Evolutionary conservation across 92 coral and sea anemone genomes (phyloP).

Genomic region (Phenganax marumi): DNA sequence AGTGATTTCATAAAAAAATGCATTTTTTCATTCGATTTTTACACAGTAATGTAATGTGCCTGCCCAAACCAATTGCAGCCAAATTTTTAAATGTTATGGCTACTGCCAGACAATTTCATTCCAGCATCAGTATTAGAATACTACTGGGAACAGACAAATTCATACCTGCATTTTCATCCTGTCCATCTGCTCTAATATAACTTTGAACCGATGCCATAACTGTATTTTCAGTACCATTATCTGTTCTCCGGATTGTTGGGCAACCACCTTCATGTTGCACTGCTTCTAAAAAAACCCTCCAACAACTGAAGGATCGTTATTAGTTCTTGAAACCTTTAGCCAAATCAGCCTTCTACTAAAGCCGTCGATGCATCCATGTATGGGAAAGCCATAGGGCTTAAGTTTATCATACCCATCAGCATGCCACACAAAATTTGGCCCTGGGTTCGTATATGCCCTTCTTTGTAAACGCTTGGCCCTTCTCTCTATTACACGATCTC

Average conservation of each 20-base stretch:
- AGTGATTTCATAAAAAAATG: too few species aligned
- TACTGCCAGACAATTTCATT: too few species aligned
- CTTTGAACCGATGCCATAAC: conserved; percentile 44
- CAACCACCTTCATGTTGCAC: conserved; percentile 44
- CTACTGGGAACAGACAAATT: too few species aligned
- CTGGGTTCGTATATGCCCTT: neutral
- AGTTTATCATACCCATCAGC: conserved; percentile 2
- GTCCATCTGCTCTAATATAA: conserved; percentile 38
- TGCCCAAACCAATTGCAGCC: too few species aligned
- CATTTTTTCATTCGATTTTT: too few species aligned
- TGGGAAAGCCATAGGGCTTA: too few species aligned
- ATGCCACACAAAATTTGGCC: conserved; percentile 14
- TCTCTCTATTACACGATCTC: neutral
- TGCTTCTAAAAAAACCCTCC: conserved; percentile 56
- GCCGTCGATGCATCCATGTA: too few species aligned
- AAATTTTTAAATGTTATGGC: too few species aligned
- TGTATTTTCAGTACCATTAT: conserved; percentile 43
- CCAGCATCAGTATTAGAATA: too few species aligned
- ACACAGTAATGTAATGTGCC: too few species aligned
- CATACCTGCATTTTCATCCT: conserved; percentile 12
- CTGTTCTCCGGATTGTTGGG: conserved; percentile 39
- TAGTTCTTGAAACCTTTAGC: conserved; percentile 51
- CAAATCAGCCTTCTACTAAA: neutral
- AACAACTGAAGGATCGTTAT: conserved; percentile 48
- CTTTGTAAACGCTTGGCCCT: conserved; percentile 15